A percentile compares a stretch with the other conserved stretches of the same genome.
phyloP scores from a whole-genome alignment of 2,888 invertebrate species.

The Cheilosia urbana region DNA sequence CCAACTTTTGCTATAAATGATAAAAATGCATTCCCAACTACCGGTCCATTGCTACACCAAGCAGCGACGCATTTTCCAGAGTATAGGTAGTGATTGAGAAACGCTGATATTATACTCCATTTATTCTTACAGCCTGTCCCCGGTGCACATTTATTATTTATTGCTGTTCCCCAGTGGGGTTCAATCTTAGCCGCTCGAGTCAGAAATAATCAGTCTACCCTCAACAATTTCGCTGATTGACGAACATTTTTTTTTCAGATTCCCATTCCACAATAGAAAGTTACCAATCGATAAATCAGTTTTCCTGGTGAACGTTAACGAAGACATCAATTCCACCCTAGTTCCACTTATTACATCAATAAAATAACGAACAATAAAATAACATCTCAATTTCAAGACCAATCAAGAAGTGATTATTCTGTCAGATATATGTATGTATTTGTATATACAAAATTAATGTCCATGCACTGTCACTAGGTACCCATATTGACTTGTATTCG shows the following conservation, averaged over 20 bases:
- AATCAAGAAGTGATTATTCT: conserved; percentile 57
- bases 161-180: too few species aligned
- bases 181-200: too few species aligned
- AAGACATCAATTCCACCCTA: conserved; percentile 26
- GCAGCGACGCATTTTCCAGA: too few species aligned
- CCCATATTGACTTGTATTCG: not conserved
- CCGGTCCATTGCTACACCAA: too few species aligned
- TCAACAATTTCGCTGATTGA: too few species aligned
- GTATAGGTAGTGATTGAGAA: too few species aligned
- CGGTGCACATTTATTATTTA: too few species aligned
- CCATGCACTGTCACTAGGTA: not conserved
- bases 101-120: too few species aligned
- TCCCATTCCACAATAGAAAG: not conserved
- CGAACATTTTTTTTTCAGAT: not conserved
- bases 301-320: conserved; percentile 9
- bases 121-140: too few species aligned
- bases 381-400: conserved; percentile 21
- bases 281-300: not conserved
- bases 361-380: not conserved
- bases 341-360: conserved; percentile 35
- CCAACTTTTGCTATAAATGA: too few species aligned
- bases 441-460: not conserved
- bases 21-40: too few species aligned
- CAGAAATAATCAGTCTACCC: too few species aligned
- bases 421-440: conserved; percentile 3